Evolutionary conservation across 1,140 invertebrate genomes (phyloP).

Genomic region (Bradysia coprophila): DNA sequence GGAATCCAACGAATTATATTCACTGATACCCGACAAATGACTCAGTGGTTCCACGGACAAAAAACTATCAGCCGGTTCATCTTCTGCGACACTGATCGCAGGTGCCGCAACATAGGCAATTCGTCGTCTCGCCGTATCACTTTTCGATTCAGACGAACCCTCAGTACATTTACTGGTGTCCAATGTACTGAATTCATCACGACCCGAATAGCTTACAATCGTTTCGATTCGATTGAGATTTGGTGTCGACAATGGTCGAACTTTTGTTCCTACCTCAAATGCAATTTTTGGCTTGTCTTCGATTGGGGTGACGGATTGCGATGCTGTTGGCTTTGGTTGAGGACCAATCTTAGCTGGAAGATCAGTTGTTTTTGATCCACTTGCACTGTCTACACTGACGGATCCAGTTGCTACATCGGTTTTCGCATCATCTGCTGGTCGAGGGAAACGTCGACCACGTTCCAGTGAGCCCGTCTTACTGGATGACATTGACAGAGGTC

Average conservation of each 20-base stretch:
- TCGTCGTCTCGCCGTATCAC: background rate
- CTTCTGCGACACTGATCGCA: conserved; percentile 15
- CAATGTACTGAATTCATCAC: conserved; percentile 3
- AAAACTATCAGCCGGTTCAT: conserved; percentile 5
- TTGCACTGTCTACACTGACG: background rate
- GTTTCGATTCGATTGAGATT: background rate
- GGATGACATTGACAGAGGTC: too few relatives aligned
- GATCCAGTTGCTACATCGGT: background rate
- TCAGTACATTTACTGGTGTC: background rate
- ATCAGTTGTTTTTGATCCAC: background rate
- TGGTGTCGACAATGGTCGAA: background rate
- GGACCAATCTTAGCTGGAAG: background rate
- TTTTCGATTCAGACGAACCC: background rate
- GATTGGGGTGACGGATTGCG: too few relatives aligned
- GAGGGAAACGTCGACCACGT: conserved; percentile 7
- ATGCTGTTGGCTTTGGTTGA: too few relatives aligned
- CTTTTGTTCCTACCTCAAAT: conserved; percentile 1
- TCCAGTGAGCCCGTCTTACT: background rate
- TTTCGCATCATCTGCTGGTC: conserved; percentile 2
- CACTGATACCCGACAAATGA: conserved; percentile 14
- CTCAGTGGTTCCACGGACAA: conserved; percentile 8
- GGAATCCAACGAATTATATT: conserved; percentile 8
- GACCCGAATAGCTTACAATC: background rate
- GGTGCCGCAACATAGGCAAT: background rate
- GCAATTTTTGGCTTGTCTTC: background rate